Base-by-base conservation (phyloP, 1,140 invertebrate species). In the Vollenhovia emeryi region DNA sequence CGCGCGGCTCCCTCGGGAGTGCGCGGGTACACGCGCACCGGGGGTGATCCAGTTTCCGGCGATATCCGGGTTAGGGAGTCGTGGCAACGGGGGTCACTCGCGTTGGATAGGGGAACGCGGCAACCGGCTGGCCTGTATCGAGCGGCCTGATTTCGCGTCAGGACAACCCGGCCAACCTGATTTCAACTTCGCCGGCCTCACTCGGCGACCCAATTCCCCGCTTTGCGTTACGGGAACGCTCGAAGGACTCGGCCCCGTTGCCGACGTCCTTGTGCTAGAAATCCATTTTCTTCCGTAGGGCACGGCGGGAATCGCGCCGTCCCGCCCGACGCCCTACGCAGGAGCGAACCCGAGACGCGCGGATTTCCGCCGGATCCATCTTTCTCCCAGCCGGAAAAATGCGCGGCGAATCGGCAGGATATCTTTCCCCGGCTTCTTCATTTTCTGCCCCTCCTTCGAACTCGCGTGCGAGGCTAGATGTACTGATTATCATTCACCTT, bases 71-170 rank as follows among this genome's bases (percentile, higher is more conserved):
- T 94, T 93, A 94, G 90, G 87, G 75, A 92, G 89, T 91, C 89
- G 90, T 89, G n/a, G 91, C 69, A 86, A n/a, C 57, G 36, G 87
- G 90, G 91, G 91, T 91, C 92, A 91, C 92, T 87, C 87, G 68
- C 89, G 87, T 84, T 43, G 86, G 57, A 83, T 89, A 84, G 78
- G 80, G 90, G 85, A 85, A 85, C 76, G 86, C 43, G 69, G 85
- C 78, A 84, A 78, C 78, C 80, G 76, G 74, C 62, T 85, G 92
- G 91, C 93, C 94, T 94, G 91, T 93, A 95, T 94, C 93, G 94
- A 95, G 92, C 93, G 93, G 92, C 93, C 93, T 75, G 90, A 93
- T 95, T 95, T 91, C 88, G 76, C 68, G 52, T 78, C 87, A 86
- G 87, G 86, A 90, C 90, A 91, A 88, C 92, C 92, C 92, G 92